Evolutionary conservation across 2,888 invertebrate genomes (phyloP), one percentile per base, ranked within the genome.

Genomic region (Hemicrepidius hirtus): DNA sequence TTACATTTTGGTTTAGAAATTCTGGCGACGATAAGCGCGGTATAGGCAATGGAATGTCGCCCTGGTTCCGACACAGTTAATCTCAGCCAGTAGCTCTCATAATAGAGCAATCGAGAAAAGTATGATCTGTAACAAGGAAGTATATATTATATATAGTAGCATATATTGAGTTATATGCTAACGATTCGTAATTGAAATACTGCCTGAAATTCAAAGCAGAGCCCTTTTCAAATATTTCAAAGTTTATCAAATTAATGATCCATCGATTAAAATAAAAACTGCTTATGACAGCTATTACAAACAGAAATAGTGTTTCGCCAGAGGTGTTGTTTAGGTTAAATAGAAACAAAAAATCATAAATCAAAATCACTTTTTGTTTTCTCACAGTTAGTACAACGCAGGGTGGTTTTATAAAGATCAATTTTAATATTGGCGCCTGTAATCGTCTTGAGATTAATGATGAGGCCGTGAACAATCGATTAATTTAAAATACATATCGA

Each of bases 361-460:
- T 49, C 49, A 49, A 49, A 10, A 49, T 49, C 49, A n/a, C 12
- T 21, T 49, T 49, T 49, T 21, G 21, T 21, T 12, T 12, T 18
- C 21, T 3, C 12, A 49, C 49, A 12, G n/a, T n/a, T n/a, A n/a
- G 4, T 4, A 49, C 21, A 49, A 21, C 12, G 21, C 21, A 21
- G 20, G 49, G 49, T 20, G 12, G 21, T 21, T 20, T 12, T 3
- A 10, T 49, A 49, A 49, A 21, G 21, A 49, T 49, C 21, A 49
- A 49, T 49, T 49, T 49, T 4, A 49, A 49, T 20, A 49, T 20
- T 20, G 21, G 20, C 18, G 21, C 21, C 21, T 49, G 49, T 49
- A 49, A 49, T 49, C 20, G 49, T 21, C 21, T 21, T 3, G 49
- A 49, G 49, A 49, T 49, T 49, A 49, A 49, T 49, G 49, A 9